Base-by-base conservation (phyloP, 2,888 invertebrate species). In the Drosophila phalerata region DNA sequence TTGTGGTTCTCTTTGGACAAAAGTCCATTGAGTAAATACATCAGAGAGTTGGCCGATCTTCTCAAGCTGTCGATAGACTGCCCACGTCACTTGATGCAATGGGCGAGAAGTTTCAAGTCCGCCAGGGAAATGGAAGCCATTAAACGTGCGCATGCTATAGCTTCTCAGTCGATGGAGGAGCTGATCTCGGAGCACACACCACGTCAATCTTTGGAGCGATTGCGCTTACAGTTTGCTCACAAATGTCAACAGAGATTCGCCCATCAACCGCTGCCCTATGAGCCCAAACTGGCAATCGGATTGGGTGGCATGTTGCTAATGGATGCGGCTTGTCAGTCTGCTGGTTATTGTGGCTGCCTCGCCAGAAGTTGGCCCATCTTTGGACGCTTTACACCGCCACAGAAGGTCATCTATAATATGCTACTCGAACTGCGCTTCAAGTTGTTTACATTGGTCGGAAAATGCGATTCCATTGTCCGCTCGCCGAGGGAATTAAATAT, bases 341-440 rank as follows among this genome's bases (percentile, higher is more conserved):
- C 52, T 0, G 85, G 82, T 40, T 85, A 82, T 43, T 66, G 61
- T 8, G 77, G 82, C n/a, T 51, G 61, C 15, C 22, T 82, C 22
- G 61, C 77, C 25, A 70, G 82, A 11, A 69, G 63, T 34, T 83
- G 82, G 79, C 71, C 85, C 11, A 60, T 63, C 28, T 6, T n/a
- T 2, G 77, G 83, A 1, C 61, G 62, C 1, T 82, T 79, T 5
- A 69, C 67, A 4, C 61, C 78, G 5, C 71, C 85, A 1, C 82
- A 82, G 17, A 74, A 71, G 42, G 43, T 77, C 32, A 49, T 83
- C 2, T 85, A 79, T 32, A 74, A 66, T n/a, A 65, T 69, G 25
- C 56, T 80, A 3, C 6, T 84, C 0, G 73, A 73, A 13, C 43
- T 84, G 5, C 77, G 67, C 3, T 43, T n/a, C 5, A 64, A 70